Base-by-base conservation (phyloP, 2,888 invertebrate genomes). In the Pyrgus malvae region DNA sequence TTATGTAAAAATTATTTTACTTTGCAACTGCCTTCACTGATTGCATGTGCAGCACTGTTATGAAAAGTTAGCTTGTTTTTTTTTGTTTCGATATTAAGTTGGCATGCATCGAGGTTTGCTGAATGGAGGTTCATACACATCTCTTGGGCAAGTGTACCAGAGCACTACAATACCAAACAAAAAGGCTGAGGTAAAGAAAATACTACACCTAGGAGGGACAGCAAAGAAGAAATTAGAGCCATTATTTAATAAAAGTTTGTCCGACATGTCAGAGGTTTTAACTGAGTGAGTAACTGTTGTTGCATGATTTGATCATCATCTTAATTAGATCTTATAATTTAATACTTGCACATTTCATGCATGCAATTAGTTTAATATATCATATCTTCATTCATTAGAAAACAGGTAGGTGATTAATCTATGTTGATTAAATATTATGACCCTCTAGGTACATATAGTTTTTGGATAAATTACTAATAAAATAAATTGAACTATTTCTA, bases 131-230 rank as follows among this genome's bases (percentile, higher is more conserved):
- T 92, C 92, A 76, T 93, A 93, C 89, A 91, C 91, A 69, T 92
- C 91, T 70, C 83, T 93, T 74, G 92, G 92, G 73, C 90, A 92
- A 46, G 92, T 93, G 64, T 94, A 93, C 90, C 91, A 91, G 72
- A 90, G 91, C 70, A 93, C 93, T 42, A 93, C 93, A 48, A 79
- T 91, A 64, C 90, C 90, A 33, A 89, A 88, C 66, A 85, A 86
- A 67, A 91, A 89, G 70, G 83, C 81, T 62, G 83, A 80, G 62
- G 83, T 92, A 69, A 93, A 92, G 88, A 93, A 91, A 86, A 92
- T 91, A 58, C 90, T 93, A 80, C 91, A 79, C 64, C 83, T 89
- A 68, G 84, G 86, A 60, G 82, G 83, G 59, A 72, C 76, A 25
- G 76, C 83, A 57, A 88, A 80, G 67, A 78, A 70, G 67, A 77